Base-by-base conservation (phyloP, 2,888 invertebrate genomes). In the Pristionchus exspectatus region DNA sequence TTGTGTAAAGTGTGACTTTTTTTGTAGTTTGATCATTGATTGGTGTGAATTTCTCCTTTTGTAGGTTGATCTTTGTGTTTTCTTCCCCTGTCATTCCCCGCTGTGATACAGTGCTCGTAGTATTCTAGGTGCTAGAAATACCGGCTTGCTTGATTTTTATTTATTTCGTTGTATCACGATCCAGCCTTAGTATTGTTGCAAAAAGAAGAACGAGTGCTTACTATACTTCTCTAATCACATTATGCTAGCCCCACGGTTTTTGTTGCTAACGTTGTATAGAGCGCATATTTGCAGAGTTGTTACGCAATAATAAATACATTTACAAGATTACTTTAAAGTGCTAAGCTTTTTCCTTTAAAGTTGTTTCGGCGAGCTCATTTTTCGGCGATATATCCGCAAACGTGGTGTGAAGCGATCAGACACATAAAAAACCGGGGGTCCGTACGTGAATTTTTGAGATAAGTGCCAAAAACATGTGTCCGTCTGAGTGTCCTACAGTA, bases 81-180 rank as follows among this genome's bases (percentile, higher is more conserved):
- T 33, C 33, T 12, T 59, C 12, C n/a, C 74, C 38, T 74, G 44
- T 50, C 44, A 50, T 74, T 38, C 74, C 21, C 69, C 69, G 16
- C 69, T 72, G 69, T 72, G 30, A 38, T 21, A 74, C 38, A 74
- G 74, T 74, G 74, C 74, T 74, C 38, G 74, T 74, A 74, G 74
- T 69, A 69, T 69, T 74, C 33, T 74, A 74, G 74, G 74, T 74
- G 74, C 74, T 74, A 74, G 74, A 44, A 74, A 21, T 16, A 2
- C 21, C 74, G 14, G 18, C 74, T 3, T 38, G 24, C 44, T 50
- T 50, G 44, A 50, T 50, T 9, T 38, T 24, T 38, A 38, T 74
- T 4, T 74, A 33, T 74, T 38, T 38, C 74, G 38, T 38, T 38
- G 33, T 74, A 74, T 24, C 74, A 33, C 21, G 18, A 4, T 38